Evolutionary conservation across 2,797 vertebrate genomes (phyloP).

Genomic region (Caiman crocodilus): DNA sequence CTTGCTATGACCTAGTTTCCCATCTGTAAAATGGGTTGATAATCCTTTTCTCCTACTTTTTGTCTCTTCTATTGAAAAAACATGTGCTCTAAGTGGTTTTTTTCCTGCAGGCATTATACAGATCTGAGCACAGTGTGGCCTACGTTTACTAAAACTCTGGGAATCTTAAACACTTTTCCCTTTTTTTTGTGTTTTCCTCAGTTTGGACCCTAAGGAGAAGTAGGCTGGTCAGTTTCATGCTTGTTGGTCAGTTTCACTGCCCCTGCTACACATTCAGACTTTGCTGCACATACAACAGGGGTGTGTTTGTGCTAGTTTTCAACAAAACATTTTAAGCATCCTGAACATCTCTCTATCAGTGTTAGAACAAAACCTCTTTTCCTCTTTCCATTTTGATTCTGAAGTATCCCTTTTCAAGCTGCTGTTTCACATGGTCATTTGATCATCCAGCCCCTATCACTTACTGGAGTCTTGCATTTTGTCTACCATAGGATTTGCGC

Average conservation of each 20-base stretch:
- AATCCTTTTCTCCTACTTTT: neutral
- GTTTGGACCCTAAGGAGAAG: neutral
- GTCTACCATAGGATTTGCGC: too few relatives aligned
- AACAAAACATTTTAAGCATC: neutral
- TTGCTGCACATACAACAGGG: neutral
- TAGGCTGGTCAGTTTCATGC: neutral
- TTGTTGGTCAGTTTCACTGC: too few relatives aligned
- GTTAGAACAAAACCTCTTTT: neutral
- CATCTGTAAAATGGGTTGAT: neutral
- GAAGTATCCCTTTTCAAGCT: neutral
- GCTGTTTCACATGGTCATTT: neutral
- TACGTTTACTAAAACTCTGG: neutral
- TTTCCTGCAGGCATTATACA: neutral
- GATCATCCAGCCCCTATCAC: neutral
- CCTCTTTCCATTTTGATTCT: neutral
- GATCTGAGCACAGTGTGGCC: neutral
- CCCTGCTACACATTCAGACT: neutral
- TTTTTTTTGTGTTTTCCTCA: neutral
- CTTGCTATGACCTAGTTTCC: neutral
- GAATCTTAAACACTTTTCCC: neutral
- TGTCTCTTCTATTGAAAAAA: neutral
- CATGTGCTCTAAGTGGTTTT: neutral
- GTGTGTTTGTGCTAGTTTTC: neutral
- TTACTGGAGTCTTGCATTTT: neutral
- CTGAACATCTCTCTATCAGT: neutral